phyloP scores from a whole-genome alignment of 2,113 vertebrate species.

The Phrynocephalus versicolor region DNA sequence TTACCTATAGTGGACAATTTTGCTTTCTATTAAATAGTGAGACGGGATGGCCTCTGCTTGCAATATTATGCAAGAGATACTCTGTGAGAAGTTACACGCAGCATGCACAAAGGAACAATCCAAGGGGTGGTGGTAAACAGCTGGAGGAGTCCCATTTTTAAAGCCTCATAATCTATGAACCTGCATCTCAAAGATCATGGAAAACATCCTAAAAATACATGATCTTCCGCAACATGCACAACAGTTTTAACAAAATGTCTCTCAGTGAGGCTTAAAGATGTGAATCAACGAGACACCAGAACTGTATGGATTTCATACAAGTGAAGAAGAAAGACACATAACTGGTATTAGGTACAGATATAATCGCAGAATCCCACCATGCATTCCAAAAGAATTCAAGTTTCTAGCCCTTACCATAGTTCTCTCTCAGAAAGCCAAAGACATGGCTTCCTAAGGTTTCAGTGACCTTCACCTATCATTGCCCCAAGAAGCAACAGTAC shows the following conservation, averaged over 20 bases:
- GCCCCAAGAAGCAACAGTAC: background rate
- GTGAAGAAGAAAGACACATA: background rate
- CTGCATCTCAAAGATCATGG: conserved; percentile 2
- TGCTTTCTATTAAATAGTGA: background rate
- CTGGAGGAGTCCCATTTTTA: conserved; percentile 15
- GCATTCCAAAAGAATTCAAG: background rate
- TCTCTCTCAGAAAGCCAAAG: background rate
- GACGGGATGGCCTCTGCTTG: background rate
- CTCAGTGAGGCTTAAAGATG: background rate
- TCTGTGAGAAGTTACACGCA: background rate
- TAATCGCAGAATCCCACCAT: background rate
- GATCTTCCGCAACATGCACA: background rate
- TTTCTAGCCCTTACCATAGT: background rate
- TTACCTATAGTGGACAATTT: background rate
- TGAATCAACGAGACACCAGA: background rate
- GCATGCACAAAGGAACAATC: background rate
- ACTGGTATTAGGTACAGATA: background rate
- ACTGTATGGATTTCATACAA: background rate
- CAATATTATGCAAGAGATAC: background rate
- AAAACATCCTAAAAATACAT: conserved; percentile 29
- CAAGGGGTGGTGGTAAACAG: background rate
- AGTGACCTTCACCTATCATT: background rate
- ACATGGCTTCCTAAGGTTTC: background rate
- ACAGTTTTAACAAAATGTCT: conserved; percentile 5
- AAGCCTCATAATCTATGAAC: background rate